phyloP scores from a whole-genome alignment of 1,140 invertebrate species.

The Cydia amplana region DNA sequence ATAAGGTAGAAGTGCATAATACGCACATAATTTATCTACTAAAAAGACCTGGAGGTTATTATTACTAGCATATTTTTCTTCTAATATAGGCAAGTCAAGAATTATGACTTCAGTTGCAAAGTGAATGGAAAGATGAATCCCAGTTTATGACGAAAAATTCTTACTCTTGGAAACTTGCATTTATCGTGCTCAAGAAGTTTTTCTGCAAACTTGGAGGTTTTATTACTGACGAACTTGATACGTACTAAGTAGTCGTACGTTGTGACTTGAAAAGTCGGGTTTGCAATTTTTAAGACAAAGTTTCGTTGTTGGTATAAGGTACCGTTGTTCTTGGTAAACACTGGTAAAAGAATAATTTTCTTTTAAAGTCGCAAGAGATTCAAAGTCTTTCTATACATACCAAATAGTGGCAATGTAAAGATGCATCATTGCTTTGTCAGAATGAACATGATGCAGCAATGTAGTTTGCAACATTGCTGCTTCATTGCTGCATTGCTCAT shows the following conservation, averaged over 20 bases:
- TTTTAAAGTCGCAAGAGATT: background rate
- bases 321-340: background rate
- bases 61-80: background rate
- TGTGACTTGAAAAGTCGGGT: background rate
- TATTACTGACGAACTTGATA: conserved; percentile 16
- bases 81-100: background rate
- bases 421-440: too few species aligned
- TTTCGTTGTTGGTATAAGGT: background rate
- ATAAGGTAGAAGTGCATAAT: too few species aligned
- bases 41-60: too few species aligned
- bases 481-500: too few species aligned
- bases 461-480: too few species aligned
- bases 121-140: background rate
- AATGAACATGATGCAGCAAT: too few species aligned
- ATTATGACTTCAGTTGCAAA: background rate
- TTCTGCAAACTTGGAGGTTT: conserved; percentile 6
- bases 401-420: too few species aligned
- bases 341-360: background rate
- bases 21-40: too few species aligned
- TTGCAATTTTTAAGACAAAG: background rate
- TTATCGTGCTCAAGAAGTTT: background rate
- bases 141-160: background rate
- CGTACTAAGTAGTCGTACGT: conserved; percentile 6
- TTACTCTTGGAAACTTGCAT: background rate
- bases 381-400: background rate